Percentiles rank a stretch among this genome's conserved stretches.
phyloP scores from a whole-genome alignment of 2,113 vertebrate species.

The Urocynchramus pylzowi region DNA sequence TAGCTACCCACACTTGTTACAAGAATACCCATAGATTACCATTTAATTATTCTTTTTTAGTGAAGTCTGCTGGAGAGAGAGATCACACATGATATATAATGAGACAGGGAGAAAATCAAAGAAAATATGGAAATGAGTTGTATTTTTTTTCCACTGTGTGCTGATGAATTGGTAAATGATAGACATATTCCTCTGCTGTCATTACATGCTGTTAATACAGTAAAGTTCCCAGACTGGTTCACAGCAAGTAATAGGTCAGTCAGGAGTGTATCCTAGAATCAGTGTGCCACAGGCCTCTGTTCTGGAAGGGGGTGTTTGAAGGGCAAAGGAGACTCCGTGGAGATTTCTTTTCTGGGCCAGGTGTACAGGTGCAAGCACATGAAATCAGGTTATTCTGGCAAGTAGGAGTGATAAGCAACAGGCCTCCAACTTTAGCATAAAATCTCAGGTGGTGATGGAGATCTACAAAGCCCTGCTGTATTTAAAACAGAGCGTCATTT shows the following conservation, averaged over 20 bases:
- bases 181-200: background rate
- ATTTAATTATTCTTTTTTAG: constrained; percentile 16
- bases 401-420: background rate
- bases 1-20: background rate
- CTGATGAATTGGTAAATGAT: background rate
- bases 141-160: background rate
- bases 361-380: background rate
- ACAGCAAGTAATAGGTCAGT: background rate
- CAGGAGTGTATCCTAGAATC: background rate
- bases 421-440: background rate
- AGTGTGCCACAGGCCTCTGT: background rate
- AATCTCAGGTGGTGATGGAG: background rate
- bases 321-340: background rate
- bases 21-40: background rate
- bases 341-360: constrained; percentile 2
- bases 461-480: background rate
- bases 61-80: background rate
- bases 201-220: background rate
- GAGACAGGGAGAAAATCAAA: background rate
- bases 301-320: background rate
- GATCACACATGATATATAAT: background rate
- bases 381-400: background rate
- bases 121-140: background rate
- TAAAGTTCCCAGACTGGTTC: background rate
- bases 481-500: background rate